phyloP scores from a whole-genome alignment of 2,888 invertebrate genomes.

The Hoplodrina blanda region DNA sequence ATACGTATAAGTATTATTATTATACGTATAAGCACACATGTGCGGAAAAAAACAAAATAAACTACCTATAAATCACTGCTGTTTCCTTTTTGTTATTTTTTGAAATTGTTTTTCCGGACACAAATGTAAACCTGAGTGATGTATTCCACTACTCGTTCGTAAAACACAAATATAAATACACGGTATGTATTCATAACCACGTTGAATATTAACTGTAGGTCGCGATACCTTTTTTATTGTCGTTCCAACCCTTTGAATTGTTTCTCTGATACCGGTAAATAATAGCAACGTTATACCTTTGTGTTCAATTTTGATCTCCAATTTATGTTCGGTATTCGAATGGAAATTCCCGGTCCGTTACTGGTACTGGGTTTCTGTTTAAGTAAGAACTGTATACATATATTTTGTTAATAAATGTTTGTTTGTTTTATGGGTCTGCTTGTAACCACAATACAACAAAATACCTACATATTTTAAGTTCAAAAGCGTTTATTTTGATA shows the following conservation, averaged over 20 bases:
- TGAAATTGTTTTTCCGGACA: slow-evolving; percentile 28
- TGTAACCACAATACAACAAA: slow-evolving; percentile 6
- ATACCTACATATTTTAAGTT: not conserved
- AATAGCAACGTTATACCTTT: slow-evolving; percentile 65
- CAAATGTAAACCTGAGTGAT: slow-evolving; percentile 37
- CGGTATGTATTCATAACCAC: slow-evolving; percentile 60
- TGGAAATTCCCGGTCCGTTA: slow-evolving; percentile 57
- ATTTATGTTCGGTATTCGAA: slow-evolving; percentile 60
- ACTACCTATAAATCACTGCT: not conserved
- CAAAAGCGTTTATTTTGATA: too few species aligned
- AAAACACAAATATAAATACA: slow-evolving; percentile 61
- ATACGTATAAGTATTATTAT: too few species aligned
- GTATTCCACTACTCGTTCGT: slow-evolving; percentile 34
- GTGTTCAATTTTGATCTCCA: slow-evolving; percentile 65
- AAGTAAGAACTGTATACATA: slow-evolving; percentile 33
- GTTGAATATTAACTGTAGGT: slow-evolving; percentile 66
- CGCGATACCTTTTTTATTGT: slow-evolving; percentile 61
- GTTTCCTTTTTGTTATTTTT: slow-evolving; percentile 14
- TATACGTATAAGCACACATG: too few species aligned
- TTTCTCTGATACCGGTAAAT: slow-evolving; percentile 68
- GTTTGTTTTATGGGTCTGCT: slow-evolving; percentile 10
- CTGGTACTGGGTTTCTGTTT: slow-evolving; percentile 47
- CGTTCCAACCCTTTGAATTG: slow-evolving; percentile 65
- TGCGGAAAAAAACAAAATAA: not conserved
- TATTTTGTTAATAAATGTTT: slow-evolving; percentile 47